Evolutionary conservation across 1,140 invertebrate species (phyloP).

Genomic region (Hetaerina americana): DNA sequence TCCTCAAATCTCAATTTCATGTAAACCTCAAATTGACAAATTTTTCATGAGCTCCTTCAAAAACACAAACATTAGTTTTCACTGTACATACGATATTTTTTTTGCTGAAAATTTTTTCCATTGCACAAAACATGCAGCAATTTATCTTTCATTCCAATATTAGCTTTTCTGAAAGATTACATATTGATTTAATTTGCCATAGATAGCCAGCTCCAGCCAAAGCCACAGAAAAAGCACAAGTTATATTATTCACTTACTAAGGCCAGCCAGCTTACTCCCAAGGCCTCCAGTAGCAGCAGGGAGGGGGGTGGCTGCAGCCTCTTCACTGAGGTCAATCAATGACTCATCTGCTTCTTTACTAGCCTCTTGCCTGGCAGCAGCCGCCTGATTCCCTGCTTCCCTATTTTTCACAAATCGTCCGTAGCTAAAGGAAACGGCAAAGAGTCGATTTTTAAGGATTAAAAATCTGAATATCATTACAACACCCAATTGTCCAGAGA

Average conservation of each 20-base stretch:
- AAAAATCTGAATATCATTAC: too few relatives aligned
- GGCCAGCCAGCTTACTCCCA: conserved; percentile 19
- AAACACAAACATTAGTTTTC: too few relatives aligned
- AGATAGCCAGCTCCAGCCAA: conserved; percentile 27
- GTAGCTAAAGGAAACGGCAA: conserved; percentile 35
- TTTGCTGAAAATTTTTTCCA: too few relatives aligned
- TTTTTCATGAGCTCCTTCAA: too few relatives aligned
- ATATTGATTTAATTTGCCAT: not conserved
- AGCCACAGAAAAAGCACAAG: conserved; percentile 29
- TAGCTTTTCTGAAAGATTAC: too few relatives aligned
- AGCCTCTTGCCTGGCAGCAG: not conserved
- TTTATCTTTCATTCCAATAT: too few relatives aligned
- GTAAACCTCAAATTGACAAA: too few relatives aligned
- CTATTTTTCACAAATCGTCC: conserved; percentile 62
- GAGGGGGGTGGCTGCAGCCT: conserved; percentile 15
- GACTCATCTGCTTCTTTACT: conserved; percentile 32
- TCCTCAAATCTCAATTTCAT: too few relatives aligned
- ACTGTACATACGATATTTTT: too few relatives aligned
- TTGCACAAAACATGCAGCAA: too few relatives aligned
- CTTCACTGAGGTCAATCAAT: conserved; percentile 54
- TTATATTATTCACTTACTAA: conserved; percentile 27
- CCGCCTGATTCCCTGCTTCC: conserved; percentile 22
- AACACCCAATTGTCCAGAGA: too few relatives aligned
- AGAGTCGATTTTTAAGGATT: too few relatives aligned
- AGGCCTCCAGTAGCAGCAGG: conserved; percentile 3